These are phyloP conservation scores for Chondrilla cf. caribensis DNA, from an alignment of 37 sponge, comb jelly and placozoan species.

Conservation along the genomic window DNA sequence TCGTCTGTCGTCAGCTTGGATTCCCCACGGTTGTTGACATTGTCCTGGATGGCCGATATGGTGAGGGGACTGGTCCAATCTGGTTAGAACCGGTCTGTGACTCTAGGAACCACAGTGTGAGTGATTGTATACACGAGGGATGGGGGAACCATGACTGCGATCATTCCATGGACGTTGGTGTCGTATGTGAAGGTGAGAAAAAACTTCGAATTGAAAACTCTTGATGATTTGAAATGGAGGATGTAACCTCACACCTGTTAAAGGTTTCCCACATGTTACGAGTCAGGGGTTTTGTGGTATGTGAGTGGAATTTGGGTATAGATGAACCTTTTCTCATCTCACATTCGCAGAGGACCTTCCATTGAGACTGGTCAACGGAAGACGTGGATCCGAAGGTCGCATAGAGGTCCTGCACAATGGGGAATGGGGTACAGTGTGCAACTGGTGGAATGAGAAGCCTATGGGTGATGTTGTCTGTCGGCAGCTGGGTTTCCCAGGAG, in stretches of 20 bases:
- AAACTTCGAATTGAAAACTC: no score
- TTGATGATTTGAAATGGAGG: no score
- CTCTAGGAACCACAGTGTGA: neutral
- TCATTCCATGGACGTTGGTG: neutral
- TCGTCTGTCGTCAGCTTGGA: constrained; percentile 8
- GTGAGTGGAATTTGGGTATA: no score
- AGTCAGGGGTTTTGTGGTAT: no score
- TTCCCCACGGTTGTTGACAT: neutral
- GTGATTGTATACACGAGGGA: neutral
- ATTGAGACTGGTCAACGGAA: neutral
- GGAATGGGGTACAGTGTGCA: constrained; percentile 2
- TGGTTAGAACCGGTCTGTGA: constrained; percentile 1
- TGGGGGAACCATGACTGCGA: neutral
- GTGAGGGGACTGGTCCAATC: neutral
- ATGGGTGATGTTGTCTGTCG: constrained; percentile 10
- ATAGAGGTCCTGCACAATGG: neutral
- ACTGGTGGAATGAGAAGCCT: neutral
- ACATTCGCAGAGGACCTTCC: neutral
- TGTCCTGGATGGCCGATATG: neutral
- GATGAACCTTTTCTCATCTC: neutral
- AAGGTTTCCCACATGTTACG: no score
- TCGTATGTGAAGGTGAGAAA: neutral
- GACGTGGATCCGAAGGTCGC: neutral
- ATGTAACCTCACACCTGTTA: no score
- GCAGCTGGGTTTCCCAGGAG: constrained; percentile 1